These are phyloP conservation scores for Leucozona laternaria DNA, from an alignment of 2,888 invertebrate genomes.

Conservation along the genomic window DNA sequence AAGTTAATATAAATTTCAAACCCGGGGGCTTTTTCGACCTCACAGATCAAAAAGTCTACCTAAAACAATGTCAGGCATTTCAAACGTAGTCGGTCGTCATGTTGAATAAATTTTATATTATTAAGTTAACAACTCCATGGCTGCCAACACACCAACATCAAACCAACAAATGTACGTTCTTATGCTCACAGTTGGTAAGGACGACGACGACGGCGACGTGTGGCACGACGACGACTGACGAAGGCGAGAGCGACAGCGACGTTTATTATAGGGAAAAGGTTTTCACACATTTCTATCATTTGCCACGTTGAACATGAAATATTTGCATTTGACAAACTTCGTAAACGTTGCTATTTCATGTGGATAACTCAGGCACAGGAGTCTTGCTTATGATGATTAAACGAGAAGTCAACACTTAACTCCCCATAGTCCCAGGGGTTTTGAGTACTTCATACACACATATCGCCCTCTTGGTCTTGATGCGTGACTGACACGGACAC, in stretches of 20 bases:
- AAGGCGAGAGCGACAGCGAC: no score
- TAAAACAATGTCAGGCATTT: conserved; percentile 19
- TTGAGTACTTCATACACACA: not conserved
- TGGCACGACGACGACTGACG: not conserved
- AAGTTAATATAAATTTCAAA: conserved; percentile 26
- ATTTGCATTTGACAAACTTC: conserved; percentile 65
- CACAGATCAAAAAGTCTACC: conserved; percentile 14
- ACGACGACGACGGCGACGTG: not conserved
- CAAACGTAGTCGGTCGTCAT: conserved; percentile 9
- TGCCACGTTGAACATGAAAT: conserved; percentile 57
- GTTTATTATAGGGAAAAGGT: conserved; percentile 35
- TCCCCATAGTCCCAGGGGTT: not conserved
- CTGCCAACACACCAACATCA: conserved; percentile 15
- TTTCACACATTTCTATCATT: conserved; percentile 43
- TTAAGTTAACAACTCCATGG: conserved; percentile 35
- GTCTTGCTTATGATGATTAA: conserved; percentile 28
- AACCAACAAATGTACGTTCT: conserved; percentile 8
- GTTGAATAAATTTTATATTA: conserved; percentile 37
- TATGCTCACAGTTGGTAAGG: not conserved
- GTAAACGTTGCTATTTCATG: conserved; percentile 39
- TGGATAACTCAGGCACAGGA: conserved; percentile 36
- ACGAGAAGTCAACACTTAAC: conserved; percentile 32
- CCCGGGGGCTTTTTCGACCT: not conserved
- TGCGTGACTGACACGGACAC: conserved; percentile 37
- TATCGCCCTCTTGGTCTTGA: not conserved